Evolutionary conservation across 92 coral and sea anemone genomes (phyloP), one percentile per base, ranked within the genome.

Genomic region (Parazoanthus atlanticus): DNA sequence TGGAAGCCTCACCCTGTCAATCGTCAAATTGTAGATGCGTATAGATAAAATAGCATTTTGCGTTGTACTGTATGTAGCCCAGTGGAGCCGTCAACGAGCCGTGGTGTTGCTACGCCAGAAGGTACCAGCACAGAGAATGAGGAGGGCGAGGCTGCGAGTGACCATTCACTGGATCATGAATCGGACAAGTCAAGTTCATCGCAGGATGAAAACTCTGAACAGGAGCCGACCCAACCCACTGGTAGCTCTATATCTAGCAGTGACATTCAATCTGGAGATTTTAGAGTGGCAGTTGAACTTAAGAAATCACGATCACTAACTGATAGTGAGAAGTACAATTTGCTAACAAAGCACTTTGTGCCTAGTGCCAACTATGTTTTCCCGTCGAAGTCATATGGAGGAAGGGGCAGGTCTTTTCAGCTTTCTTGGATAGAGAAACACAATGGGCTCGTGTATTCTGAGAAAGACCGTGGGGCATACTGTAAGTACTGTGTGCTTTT

Each of bases 381-480:
- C 81, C 84, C 80, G 47, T 76, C 69, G 52, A 77, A 87, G 74
- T 33, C 8, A 28, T 86, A 86, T 75, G 76, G 81, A 33, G 80
- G 88, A 26, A 85, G 76, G 76, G 28, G 41, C 74, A 85, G 89
- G 83, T 86, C 89, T 86, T 86, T 85, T 79, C 88, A 85, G 56
- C 79, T 70, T 61, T 79, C 74, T 71, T 85, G 80, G 80, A 78
- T 85, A 54, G 74, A 87, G 81, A 87, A 87, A 87, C 81, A 76
- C 90, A 87, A 78, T 87, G 90, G 90, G 26, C 82, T 86, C 31
- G 82, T 86, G 78, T 86, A 86, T 86, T 86, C 89, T n/a, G 32
- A 86, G 29, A 86, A 77, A 82, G 90, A 87, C 85, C 13, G 76
- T 71, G 84, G 89, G 49, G 89, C 89, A 31, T 86, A 74, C 25